phyloP scores from a whole-genome alignment of 2,113 vertebrate species.

The Scalopus aquaticus region DNA sequence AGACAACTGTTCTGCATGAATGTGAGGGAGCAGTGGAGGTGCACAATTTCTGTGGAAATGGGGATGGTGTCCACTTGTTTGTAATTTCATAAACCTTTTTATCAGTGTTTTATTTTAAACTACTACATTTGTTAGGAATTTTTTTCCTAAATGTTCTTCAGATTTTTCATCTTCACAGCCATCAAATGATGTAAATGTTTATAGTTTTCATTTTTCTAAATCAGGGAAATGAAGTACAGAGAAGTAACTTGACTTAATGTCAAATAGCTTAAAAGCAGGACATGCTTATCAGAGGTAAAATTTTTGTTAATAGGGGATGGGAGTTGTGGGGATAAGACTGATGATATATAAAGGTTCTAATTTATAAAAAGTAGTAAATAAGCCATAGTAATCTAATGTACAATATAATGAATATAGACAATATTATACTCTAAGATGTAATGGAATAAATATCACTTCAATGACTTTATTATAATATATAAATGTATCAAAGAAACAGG shows the following conservation, averaged over 20 bases:
- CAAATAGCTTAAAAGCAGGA: neutral
- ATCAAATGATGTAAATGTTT: neutral
- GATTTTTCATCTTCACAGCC: neutral
- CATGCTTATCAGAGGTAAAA: too few species aligned
- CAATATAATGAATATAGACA: too few species aligned
- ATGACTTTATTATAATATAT: too few species aligned
- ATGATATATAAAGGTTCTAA: too few species aligned
- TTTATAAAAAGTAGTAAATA: too few species aligned
- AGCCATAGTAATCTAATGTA: too few species aligned
- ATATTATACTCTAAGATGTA: too few species aligned
- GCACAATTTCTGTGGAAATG: neutral
- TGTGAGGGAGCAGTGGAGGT: neutral
- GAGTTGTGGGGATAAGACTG: too few species aligned
- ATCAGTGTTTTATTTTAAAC: neutral
- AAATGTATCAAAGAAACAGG: too few species aligned
- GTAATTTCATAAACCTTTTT: neutral
- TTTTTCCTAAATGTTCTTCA: neutral
- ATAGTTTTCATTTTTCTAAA: neutral
- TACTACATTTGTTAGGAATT: neutral
- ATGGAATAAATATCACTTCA: too few species aligned
- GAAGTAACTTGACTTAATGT: neutral
- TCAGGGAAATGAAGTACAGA: neutral
- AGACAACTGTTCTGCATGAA: rapidly evolving
- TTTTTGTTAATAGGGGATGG: too few species aligned
- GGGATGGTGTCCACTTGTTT: neutral